A percentile compares a stretch with the other conserved stretches of the same genome.
phyloP scores from a whole-genome alignment of 2,888 invertebrate species.

The Drosophila lacicola region DNA sequence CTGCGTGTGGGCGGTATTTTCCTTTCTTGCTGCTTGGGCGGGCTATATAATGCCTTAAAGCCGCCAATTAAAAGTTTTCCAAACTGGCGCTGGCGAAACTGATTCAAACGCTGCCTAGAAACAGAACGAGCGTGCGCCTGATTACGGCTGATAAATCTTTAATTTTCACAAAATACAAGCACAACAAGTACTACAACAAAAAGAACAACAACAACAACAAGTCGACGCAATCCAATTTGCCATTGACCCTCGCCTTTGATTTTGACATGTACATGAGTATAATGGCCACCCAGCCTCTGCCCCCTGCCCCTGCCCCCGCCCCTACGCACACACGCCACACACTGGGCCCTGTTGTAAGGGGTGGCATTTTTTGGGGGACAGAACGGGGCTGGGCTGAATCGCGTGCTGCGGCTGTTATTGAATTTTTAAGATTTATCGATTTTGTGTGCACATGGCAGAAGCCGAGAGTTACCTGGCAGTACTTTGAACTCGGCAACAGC shows the following conservation, averaged over 20 bases:
- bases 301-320: not conserved
- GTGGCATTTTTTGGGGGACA: slow-evolving; percentile 7
- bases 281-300: slow-evolving; percentile 1
- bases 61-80: slow-evolving; percentile 76
- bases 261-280: slow-evolving; percentile 34
- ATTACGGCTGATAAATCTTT: slow-evolving; percentile 63
- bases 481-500: slow-evolving; percentile 49
- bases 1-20: slow-evolving; percentile 33
- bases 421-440: slow-evolving; percentile 81
- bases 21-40: slow-evolving; percentile 8
- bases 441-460: slow-evolving; percentile 56
- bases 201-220: slow-evolving; percentile 1
- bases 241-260: slow-evolving; percentile 71
- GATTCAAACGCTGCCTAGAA: slow-evolving; percentile 18
- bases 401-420: slow-evolving; percentile 75
- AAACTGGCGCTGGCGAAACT: slow-evolving; percentile 18
- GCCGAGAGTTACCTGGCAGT: slow-evolving; percentile 37
- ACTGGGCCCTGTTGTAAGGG: not conserved
- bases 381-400: slow-evolving; percentile 24
- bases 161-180: slow-evolving; percentile 37
- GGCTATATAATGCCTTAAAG: slow-evolving; percentile 65
- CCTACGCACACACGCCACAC: not conserved
- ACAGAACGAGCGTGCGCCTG: slow-evolving; percentile 21
- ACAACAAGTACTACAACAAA: not conserved
- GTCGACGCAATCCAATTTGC: slow-evolving; percentile 56